Percentiles rank a stretch among this genome's conserved stretches.
phyloP scores from a whole-genome alignment of 2,888 invertebrate species.

The Noctua comes region DNA sequence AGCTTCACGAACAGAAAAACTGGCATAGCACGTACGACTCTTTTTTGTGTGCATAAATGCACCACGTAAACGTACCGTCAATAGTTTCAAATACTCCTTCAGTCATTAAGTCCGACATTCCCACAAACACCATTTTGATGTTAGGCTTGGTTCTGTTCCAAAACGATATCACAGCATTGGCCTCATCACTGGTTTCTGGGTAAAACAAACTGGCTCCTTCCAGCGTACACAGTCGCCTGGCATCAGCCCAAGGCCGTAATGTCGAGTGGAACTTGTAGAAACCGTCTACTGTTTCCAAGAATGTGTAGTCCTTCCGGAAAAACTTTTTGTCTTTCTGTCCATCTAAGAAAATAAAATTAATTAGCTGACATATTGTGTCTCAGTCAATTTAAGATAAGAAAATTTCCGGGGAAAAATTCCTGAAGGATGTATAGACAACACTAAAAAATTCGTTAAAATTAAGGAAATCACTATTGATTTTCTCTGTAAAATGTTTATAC shows the following conservation, averaged over 20 bases:
- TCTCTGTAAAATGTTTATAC: too few species aligned
- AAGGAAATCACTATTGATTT: not conserved
- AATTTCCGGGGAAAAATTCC: too few species aligned
- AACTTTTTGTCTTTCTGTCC: conserved; percentile 74
- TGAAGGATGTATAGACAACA: too few species aligned
- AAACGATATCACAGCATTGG: conserved; percentile 66
- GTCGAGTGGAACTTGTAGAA: conserved; percentile 83
- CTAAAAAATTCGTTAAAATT: too few species aligned
- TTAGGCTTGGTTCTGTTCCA: conserved; percentile 72
- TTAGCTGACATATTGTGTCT: not conserved
- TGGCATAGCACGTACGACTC: not conserved
- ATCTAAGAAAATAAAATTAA: conserved; percentile 66
- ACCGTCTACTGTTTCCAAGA: conserved; percentile 70
- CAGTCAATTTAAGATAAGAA: not conserved
- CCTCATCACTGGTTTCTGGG: conserved; percentile 77
- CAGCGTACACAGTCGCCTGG: conserved; percentile 73
- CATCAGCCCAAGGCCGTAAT: conserved; percentile 76
- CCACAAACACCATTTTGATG: not conserved
- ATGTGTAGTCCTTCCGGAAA: conserved; percentile 82
- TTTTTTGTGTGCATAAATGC: not conserved
- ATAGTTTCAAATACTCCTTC: conserved; percentile 18
- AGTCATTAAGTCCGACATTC: not conserved
- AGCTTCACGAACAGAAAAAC: not conserved
- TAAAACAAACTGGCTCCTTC: conserved; percentile 81
- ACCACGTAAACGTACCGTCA: not conserved